A percentile compares a stretch with the other conserved stretches of the same genome.
Evolutionary conservation across 2,113 vertebrate genomes (phyloP).

Genomic region (Numida meleagris): DNA sequence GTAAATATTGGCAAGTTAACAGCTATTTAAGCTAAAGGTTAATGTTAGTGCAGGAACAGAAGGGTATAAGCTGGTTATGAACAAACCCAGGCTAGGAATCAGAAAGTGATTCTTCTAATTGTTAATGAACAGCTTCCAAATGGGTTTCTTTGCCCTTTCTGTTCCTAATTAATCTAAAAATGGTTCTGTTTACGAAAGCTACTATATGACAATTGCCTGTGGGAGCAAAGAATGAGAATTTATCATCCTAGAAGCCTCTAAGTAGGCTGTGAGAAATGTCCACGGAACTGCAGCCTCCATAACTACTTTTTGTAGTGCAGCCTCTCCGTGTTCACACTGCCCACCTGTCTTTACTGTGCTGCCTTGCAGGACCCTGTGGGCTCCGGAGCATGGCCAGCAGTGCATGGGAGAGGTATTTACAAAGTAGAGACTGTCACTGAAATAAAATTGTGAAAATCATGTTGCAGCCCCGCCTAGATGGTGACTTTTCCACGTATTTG

Average conservation of each 20-base stretch:
- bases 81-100: slow-evolving; percentile 28
- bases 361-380: neutral
- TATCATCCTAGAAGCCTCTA: neutral
- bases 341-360: neutral
- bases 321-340: neutral
- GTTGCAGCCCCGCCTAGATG: neutral
- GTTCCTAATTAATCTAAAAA: slow-evolving; percentile 50
- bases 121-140: slow-evolving; percentile 24
- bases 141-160: slow-evolving; percentile 31
- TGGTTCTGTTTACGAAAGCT: slow-evolving; percentile 13
- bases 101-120: neutral
- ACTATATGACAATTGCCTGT: neutral
- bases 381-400: neutral
- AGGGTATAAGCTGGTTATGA: slow-evolving; percentile 14
- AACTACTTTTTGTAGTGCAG: fast-evolving
- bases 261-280: neutral
- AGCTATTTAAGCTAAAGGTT: slow-evolving; percentile 44
- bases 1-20: slow-evolving; percentile 42
- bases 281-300: fast-evolving
- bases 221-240: slow-evolving; percentile 16
- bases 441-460: neutral
- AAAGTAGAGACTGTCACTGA: neutral
- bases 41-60: slow-evolving; percentile 3
- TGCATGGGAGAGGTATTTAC: neutral
- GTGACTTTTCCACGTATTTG: neutral